Evolutionary conservation across 2,888 invertebrate genomes (phyloP).

Genomic region (Deroplatys truncata): DNA sequence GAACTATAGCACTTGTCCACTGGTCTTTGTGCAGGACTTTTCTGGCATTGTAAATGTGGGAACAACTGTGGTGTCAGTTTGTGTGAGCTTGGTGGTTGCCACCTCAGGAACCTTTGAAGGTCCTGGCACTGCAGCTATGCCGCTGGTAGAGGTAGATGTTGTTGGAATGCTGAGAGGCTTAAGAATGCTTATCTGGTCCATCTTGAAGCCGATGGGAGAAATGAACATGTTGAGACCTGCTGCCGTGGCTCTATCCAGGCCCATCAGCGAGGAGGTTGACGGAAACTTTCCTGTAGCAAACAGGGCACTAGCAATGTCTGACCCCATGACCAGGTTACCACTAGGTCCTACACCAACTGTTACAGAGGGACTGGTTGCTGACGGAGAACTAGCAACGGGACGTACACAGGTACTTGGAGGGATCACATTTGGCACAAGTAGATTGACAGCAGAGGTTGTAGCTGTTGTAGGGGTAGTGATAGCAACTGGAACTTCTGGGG

Average conservation of each 20-base stretch:
- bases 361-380: not conserved
- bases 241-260: conserved; percentile 28
- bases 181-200: conserved; percentile 53
- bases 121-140: conserved; percentile 43
- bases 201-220: conserved; percentile 67
- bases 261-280: conserved; percentile 34
- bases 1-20: conserved; percentile 25
- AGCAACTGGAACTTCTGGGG: conserved; percentile 17
- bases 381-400: not conserved
- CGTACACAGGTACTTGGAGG: conserved; percentile 37
- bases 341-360: not conserved
- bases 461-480: conserved; percentile 13
- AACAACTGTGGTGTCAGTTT: not conserved
- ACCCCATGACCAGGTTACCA: conserved; percentile 29
- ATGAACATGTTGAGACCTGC: conserved; percentile 62
- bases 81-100: conserved; percentile 1
- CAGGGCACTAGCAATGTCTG: conserved; percentile 62
- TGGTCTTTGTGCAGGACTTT: conserved; percentile 27
- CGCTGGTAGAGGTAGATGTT: not conserved
- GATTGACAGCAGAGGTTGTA: conserved; percentile 34
- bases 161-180: conserved; percentile 52
- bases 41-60: conserved; percentile 22
- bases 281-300: conserved; percentile 64
- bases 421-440: conserved; percentile 44
- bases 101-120: conserved; percentile 33